Base-by-base conservation (phyloP, 2,888 invertebrate genomes). In the Deroplatys truncata region DNA sequence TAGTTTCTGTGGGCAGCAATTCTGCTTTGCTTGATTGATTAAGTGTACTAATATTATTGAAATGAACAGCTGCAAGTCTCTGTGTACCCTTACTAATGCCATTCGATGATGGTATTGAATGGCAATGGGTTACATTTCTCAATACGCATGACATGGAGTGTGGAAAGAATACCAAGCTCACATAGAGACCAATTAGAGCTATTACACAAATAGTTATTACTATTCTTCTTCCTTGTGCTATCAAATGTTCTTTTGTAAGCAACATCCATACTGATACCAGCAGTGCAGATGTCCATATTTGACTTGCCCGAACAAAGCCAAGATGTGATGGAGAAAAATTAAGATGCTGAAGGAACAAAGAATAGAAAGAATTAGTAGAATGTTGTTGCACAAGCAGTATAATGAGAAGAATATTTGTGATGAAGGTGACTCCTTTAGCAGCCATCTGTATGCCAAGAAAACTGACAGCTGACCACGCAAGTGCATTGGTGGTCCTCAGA, bases 281-380 rank as follows among this genome's bases (percentile, higher is more conserved):
- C 35, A 90, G 20, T 83, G 89, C 85, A 25, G 88, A 87, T 56
- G 88, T 56, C 84, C 84, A 89, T 35, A 89, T 85, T 82, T 90
- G 90, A 82, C 82, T 49, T 15, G 88, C 90, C 49, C 91, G 90
- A n/a, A 91, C 88, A n/a, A 91, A 28, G 28, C 91, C 90, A 25
- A 88, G 84, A 86, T 91, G 89, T 9, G 88, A 83, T 28, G 90
- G 88, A 20, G 90, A 88, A 29, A 91, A 89, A 29, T 89, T 84
- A 29, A 91, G 86, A 82, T 91, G 90, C 72, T 90, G 90, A 28
- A 91, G 86, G 85, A 89, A 91, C 83, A 91, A 43, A 84, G 90
- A 49, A n/a, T 90, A 86, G 72, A 91, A 90, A 13, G 89, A 89
- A 31, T 88, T 31, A 29, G 88, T 82, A 88, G 88, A 90, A 35